Evolutionary conservation across 2,113 vertebrate species (phyloP).

Genomic region (Gadus macrocephalus): DNA sequence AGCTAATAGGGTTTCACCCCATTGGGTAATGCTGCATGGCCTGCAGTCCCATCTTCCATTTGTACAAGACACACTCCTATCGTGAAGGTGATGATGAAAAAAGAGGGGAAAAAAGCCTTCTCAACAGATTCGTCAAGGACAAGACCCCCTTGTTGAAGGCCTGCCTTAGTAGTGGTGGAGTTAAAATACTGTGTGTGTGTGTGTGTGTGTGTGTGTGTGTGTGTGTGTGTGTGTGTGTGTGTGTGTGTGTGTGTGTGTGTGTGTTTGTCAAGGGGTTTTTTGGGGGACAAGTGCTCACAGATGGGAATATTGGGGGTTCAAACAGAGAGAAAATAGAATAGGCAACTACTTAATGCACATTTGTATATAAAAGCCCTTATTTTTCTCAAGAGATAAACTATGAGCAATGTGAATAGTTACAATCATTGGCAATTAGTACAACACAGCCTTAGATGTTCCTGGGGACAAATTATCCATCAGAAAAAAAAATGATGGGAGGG

Average conservation of each 20-base stretch:
- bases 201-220: neutral
- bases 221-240: neutral
- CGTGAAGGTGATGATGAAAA: constrained; percentile 8
- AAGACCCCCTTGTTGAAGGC: neutral
- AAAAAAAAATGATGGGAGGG: too few species aligned
- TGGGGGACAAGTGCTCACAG: too few species aligned
- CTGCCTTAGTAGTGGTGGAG: neutral
- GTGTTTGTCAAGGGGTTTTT: too few species aligned
- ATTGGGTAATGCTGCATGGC: constrained; percentile 1
- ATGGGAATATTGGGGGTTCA: too few species aligned
- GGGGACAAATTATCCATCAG: too few species aligned
- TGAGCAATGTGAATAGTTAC: too few species aligned
- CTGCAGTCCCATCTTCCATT: neutral
- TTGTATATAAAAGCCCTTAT: too few species aligned
- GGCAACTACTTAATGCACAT: too few species aligned
- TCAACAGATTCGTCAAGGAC: constrained; percentile 13
- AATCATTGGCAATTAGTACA: too few species aligned
- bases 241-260: neutral
- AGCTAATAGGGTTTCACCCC: constrained; percentile 23
- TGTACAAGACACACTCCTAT: constrained; percentile 4
- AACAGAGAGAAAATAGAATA: too few species aligned
- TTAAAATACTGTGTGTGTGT: constrained; percentile 1
- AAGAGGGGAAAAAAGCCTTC: constrained; percentile 8
- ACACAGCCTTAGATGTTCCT: too few species aligned
- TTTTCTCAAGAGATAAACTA: too few species aligned